Conservation (phyloP, 1,140 invertebrate genomes). For the Philotrypesis tridentata region DNA sequence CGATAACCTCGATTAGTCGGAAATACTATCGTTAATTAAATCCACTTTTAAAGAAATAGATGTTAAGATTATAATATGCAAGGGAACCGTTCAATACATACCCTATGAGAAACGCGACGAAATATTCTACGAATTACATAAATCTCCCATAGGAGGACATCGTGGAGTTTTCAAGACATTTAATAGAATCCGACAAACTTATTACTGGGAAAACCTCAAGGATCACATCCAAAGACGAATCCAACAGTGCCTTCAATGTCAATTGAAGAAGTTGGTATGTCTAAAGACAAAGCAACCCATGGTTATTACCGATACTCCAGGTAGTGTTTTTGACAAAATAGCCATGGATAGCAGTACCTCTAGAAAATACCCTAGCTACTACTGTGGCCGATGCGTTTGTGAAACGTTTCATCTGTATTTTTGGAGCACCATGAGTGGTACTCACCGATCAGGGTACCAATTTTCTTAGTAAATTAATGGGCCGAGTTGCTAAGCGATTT, state of each 20-base stretch:
- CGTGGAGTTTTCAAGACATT: neutral
- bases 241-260: constrained; percentile 25
- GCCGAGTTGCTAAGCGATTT: neutral
- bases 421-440: constrained; percentile 17
- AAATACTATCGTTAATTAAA: too few species aligned
- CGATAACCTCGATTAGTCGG: too few species aligned
- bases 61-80: neutral
- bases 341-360: neutral
- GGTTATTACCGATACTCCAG: neutral
- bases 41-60: neutral
- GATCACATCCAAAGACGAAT: neutral
- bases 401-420: constrained; percentile 41
- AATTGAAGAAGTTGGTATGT: constrained; percentile 14
- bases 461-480: neutral
- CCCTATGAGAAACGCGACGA: neutral
- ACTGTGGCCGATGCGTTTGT: neutral
- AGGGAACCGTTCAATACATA: neutral
- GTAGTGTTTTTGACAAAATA: neutral
- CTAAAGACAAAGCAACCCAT: constrained; percentile 22
- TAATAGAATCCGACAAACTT: neutral
- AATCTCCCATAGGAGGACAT: neutral
- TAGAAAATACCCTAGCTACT: neutral
- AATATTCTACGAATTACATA: neutral
- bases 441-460: constrained; percentile 1
- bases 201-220: constrained; percentile 16